Conservation (phyloP, 2,797 vertebrate species). For the Sebastiscus albofasciatus region DNA sequence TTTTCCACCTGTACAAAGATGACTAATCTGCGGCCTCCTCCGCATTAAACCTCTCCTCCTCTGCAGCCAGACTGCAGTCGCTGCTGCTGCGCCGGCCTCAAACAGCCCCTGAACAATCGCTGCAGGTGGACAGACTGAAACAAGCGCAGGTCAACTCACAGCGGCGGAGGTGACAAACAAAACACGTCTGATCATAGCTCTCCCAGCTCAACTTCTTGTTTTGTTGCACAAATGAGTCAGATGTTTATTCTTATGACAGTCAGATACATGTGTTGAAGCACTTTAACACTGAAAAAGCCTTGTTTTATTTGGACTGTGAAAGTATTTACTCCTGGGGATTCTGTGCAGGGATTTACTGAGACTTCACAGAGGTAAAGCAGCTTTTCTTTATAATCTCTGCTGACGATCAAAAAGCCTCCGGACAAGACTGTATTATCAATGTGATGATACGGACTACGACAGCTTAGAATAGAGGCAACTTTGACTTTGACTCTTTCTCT, state of each 20-base stretch:
- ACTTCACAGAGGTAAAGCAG: neutral
- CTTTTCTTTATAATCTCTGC: neutral
- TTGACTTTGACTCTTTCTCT: neutral
- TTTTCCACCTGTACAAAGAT: slow-evolving; percentile 64
- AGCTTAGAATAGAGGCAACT: neutral
- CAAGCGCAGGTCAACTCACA: neutral
- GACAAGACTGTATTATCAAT: neutral
- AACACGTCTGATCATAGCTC: neutral
- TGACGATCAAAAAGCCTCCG: neutral
- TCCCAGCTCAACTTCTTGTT: neutral
- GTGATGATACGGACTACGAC: neutral
- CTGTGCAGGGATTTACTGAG: neutral
- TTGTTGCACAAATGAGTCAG: neutral
- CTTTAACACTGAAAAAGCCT: neutral
- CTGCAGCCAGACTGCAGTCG: slow-evolving; percentile 6
- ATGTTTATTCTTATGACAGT: neutral
- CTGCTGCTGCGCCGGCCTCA: slow-evolving; percentile 16
- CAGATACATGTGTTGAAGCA: neutral
- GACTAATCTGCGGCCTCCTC: slow-evolving; percentile 61
- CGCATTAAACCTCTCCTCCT: slow-evolving; percentile 37
- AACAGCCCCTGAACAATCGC: slow-evolving; percentile 8
- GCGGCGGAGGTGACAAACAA: neutral
- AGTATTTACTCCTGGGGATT: neutral
- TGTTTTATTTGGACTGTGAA: neutral
- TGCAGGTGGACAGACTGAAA: slow-evolving; percentile 29